Base-by-base conservation (phyloP, 2,797 vertebrate species). In the Thamnophis elegans region DNA sequence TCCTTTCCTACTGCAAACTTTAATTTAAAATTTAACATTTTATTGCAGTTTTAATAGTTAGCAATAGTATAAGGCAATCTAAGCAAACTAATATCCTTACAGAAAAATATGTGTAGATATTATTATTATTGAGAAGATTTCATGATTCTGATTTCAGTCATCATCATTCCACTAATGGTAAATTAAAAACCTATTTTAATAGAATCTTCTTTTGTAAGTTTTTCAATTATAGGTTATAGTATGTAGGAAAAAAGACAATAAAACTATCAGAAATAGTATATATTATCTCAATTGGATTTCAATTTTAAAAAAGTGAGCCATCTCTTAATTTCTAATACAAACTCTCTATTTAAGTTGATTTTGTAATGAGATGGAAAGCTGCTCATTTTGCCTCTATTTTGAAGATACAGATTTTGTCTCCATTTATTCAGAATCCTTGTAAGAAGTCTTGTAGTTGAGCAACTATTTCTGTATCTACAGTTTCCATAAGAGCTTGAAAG, bases 401-500 rank as follows among this genome's bases (percentile, higher is more conserved):
- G 11, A 92, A 96, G 89, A 28, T 89, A 87, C 59, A 87, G 0
- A 94, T 91, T 0, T 28, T 89, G 36, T 93, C 94, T 86, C 91
- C 95, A 82, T 0, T 91, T 86, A 78, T 94, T 96, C 96, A 99
- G 97, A 99, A 98, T 93, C 98, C 98, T 93, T 99, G 98, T 94
- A 99, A 97, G 96, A 99, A 99, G 95, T 98, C 98, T 95, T 99
- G 99, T 60, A 99, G 98, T 95, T 99, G 99, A 92, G 98, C 97
- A 95, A 99, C 98, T 12, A 99, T 98, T 98, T 99, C 99, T 0
- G 98, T 99, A 97, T 99, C 99, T 97, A 99, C 99, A 0, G 98
- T 99, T 96, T 99, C 99, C 99, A 99, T 99, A 94, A 99, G 98
- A 51, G 96, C 97, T 36, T 98, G 98, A 95, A 99, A 99, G 96